A percentile compares a stretch with the other conserved stretches of the same genome.
Conservation (phyloP, 2,113 vertebrate species). For the Microtus oregoni region DNA sequence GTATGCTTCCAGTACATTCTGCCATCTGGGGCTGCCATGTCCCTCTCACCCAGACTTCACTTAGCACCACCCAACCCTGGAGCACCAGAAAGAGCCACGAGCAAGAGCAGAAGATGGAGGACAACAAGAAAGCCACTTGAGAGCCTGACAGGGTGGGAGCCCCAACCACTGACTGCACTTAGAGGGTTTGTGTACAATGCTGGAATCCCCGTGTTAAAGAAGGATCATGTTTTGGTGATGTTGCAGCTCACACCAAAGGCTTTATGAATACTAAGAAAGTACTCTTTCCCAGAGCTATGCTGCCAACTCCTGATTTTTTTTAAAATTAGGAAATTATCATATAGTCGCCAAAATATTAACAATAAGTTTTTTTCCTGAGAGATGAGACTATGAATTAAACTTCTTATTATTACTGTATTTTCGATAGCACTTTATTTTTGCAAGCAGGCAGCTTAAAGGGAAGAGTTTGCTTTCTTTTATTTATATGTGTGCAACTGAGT, state of each 20-base stretch:
- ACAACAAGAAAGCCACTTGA: too few species aligned
- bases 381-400: neutral
- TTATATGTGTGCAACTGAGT: neutral
- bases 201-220: neutral
- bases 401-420: neutral
- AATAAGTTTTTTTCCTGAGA: neutral
- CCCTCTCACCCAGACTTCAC: neutral
- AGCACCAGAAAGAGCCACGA: neutral
- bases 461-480: neutral
- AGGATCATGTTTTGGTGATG: neutral
- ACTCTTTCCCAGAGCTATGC: neutral
- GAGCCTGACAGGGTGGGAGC: neutral
- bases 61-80: neutral
- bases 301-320: neutral
- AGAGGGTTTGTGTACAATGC: neutral
- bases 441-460: neutral
- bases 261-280: neutral
- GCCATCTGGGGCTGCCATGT: neutral
- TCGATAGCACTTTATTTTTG: neutral
- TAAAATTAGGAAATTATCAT: neutral
- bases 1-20: neutral
- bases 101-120: neutral
- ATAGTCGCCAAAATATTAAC: neutral
- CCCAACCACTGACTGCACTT: neutral
- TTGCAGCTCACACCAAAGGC: neutral